Evolutionary conservation across 2,888 invertebrate genomes (phyloP), one percentile per base, ranked within the genome.

Genomic region (Congeria kusceri): DNA sequence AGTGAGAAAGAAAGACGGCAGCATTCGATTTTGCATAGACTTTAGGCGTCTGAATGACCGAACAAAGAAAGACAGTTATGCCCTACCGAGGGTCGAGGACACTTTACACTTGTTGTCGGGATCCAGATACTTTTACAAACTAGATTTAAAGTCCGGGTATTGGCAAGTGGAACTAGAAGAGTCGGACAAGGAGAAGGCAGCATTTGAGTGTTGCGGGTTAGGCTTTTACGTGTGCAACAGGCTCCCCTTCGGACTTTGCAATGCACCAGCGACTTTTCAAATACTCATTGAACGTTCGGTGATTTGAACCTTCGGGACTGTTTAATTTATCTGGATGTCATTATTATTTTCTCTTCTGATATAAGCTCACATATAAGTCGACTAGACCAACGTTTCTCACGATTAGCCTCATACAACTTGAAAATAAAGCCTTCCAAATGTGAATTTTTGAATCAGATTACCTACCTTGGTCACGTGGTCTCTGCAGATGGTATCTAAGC

Each of bases 351-450:
- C 15, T 20, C n/a, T 20, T 20, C 18, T 5, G 49, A 23, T 15
- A 29, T 70, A 23, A 63, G 62, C 1, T 20, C 32, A 0, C 70
- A 70, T 44, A 20, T 70, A 1, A 44, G 53, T 39, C 29, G 56
- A 18, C 23, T 63, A 9, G 63, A 63, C 15, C 18, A 13, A 25
- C 56, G 62, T 32, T 70, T 62, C 39, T 15, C 27, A 56, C 5
- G 70, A 32, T 65, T 64, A 18, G 28, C n/a, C 11, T 13, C 15
- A 32, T 32, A 65, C 32, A 73, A 66, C 61, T 32, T 73, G 23
- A 73, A 74, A 59, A 39, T 67, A 5, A 74, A 67, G 0, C 49
- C 67, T n/a, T 49, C 28, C n/a, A 74, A 67, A n/a, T 74, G 74
- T 44, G 67, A 74, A 46, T 71, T 71, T 23, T 71, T 71, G 29